Evolutionary conservation across 2,113 vertebrate genomes (phyloP), one percentile per base, ranked within the genome.

Genomic region (Hiodon tergisus): DNA sequence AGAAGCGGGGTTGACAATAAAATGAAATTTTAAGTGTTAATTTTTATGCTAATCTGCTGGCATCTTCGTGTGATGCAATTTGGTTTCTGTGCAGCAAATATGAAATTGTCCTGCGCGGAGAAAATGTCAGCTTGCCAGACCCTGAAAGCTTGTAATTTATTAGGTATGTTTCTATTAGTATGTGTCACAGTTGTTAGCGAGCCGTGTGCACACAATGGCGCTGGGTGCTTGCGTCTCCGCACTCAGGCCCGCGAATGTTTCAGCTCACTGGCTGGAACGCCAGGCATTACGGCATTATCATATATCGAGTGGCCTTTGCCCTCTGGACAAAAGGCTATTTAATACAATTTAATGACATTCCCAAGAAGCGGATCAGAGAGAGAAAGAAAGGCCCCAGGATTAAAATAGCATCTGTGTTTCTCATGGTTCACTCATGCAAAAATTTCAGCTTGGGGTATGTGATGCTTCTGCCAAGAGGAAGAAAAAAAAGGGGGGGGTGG

Each of bases 121-220:
- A 95, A 90, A 97, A 97, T 96, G 94, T 96, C 96, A 97, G 95
- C 94, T 95, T 96, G 94, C 95, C 96, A 96, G 95, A 95, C 93
- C 95, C 94, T 95, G 94, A 96, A 98, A 96, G 96, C 95, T 89
- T 93, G 94, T 98, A 96, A 98, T 99, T 97, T 98, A 98, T 98
- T 98, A 96, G 95, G 94, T 96, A 97, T 94, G 96, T 98, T 98
- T 98, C 95, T 98, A 98, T 98, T 98, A 97, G 95, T 96, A 94
- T 97, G 94, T 97, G 95, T 96, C 95, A 76, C 72, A 69, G 75
- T 75, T 78, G 50, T 75, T 46, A 8, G 52, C 17, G 61, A 73
- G 72, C 59, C 65, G 72, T 66, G 72, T 16, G 92, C 89, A 89
- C 91, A 92, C 91, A 93, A 91, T 90, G 85, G 89, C 87, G 89